Percentiles rank a stretch among this genome's conserved stretches.
phyloP scores from a whole-genome alignment of 2,888 invertebrate species.

The Tetragonisca angustula region DNA sequence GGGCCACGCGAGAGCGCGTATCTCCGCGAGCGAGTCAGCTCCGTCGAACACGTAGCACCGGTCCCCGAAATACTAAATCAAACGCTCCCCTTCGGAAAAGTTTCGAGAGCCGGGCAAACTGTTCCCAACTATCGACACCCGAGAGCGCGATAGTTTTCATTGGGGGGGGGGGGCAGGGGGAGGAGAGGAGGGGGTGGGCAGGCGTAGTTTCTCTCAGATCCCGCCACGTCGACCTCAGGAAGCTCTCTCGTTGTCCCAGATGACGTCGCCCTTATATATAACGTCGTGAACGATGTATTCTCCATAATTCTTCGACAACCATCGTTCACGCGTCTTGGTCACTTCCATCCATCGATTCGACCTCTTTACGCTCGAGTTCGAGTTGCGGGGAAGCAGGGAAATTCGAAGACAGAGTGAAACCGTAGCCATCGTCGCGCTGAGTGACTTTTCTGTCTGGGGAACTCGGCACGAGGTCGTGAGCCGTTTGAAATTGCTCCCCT shows the following conservation, averaged over 20 bases:
- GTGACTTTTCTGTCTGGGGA: too few species aligned
- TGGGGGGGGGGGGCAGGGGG: neutral
- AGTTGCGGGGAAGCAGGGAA: too few species aligned
- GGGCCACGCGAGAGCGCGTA: neutral
- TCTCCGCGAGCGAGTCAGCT: neutral
- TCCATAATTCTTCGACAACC: constrained; percentile 33
- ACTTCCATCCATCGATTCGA: constrained; percentile 25
- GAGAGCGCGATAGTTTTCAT: constrained; percentile 29
- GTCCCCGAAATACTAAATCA: constrained; percentile 23
- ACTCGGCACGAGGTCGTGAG: too few species aligned
- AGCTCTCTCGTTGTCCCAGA: constrained; percentile 12
- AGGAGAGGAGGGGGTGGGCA: too few species aligned
- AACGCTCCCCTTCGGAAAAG: constrained; percentile 13
- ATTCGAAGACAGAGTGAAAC: too few species aligned
- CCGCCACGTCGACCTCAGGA: neutral
- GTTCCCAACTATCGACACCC: constrained; percentile 26
- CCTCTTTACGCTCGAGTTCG: neutral
- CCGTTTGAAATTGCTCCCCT: too few species aligned
- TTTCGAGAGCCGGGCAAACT: constrained; percentile 21
- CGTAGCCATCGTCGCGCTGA: too few species aligned
- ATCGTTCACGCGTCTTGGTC: constrained; percentile 50
- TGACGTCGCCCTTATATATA: constrained; percentile 12
- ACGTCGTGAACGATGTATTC: constrained; percentile 15
- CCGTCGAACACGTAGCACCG: neutral
- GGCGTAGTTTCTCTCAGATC: constrained; percentile 4